Percentiles rank a stretch among this genome's conserved stretches.
These are phyloP conservation scores for Anhinga rufa DNA, from an alignment of 2,113 vertebrate species.

Conservation along the genomic window DNA sequence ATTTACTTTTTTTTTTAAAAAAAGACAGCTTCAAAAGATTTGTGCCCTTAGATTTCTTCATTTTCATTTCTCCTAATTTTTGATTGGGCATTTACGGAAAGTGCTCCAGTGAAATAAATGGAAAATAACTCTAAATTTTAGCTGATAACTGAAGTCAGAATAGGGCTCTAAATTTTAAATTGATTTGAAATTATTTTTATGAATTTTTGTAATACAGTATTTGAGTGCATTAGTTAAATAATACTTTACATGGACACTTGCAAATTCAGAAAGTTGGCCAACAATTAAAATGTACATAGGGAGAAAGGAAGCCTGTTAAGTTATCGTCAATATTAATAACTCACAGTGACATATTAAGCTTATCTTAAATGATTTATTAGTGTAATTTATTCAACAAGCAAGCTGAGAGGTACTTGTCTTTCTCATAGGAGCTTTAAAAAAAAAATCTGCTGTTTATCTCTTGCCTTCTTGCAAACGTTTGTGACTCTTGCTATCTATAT, in stretches of 20 bases:
- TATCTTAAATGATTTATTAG: neutral
- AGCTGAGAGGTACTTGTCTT: neutral
- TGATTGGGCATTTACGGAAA: neutral
- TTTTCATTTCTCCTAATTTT: conserved; percentile 20
- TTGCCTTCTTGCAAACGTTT: neutral
- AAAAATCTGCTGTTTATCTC: neutral
- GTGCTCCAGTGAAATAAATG: neutral
- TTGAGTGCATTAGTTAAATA: neutral
- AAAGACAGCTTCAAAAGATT: neutral
- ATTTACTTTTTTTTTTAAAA: too few species aligned
- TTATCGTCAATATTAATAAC: neutral
- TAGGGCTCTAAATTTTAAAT: neutral
- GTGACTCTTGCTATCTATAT: neutral
- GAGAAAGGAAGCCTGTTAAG: neutral
- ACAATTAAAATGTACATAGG: neutral
- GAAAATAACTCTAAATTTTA: neutral
- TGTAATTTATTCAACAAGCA: neutral
- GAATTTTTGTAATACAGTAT: neutral
- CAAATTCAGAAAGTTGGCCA: neutral
- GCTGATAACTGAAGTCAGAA: neutral
- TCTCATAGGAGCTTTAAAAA: neutral
- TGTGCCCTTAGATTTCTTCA: neutral
- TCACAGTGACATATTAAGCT: neutral
- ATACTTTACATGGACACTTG: neutral
- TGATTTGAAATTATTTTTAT: neutral